Base-by-base conservation (phyloP, 2,113 vertebrate genomes). In the Eclectus roratus region DNA sequence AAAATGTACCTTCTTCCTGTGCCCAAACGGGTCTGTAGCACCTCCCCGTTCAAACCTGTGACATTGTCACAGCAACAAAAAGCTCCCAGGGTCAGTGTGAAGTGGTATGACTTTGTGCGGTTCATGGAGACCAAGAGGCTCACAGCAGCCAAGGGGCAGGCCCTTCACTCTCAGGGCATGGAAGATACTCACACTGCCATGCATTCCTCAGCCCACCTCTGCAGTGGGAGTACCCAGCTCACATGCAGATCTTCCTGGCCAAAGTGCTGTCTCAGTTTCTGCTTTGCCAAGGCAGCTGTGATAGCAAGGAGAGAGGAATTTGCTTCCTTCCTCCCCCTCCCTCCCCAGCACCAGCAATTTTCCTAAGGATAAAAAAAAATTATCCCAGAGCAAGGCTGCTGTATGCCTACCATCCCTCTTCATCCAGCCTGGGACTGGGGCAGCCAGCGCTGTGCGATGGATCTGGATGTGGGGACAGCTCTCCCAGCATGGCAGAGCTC, bases 51-150 rank as follows among this genome's bases (percentile, higher is more conserved):
- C 39, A 77, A 60, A 95, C 33, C 78, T 70, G 25, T 68, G 91
- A 70, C 7, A 5, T 72, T 93, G 46, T 74, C 84, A 65, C 74
- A 35, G 86, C 93, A 96, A 46, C 76, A 68, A 88, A 91, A 91
- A 91, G 33, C 60, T 89, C 10, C 3, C 3, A 2, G 63, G 39
- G 60, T 61, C 85, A 60, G 29, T 2, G 13, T 63, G 72, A 66
- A 89, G 46, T 1, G 19, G 18, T 68, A 52, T 2, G 2, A 18
- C 18, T 73, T 33, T 3, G 15, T 0, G 6, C 55, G 68, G 56
- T 33, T 64, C 35, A 10, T 3, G 10, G 39, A 64, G 47, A 50
- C 28, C n/a, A 29, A 81, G 74, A 29, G 33, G 17, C 28, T 33
- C 25, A 5, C 37, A 66, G 85, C 47, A 28, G 47, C 74, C 33